phyloP scores from a whole-genome alignment of 1,140 invertebrate genomes.

The Anastrepha ludens region DNA sequence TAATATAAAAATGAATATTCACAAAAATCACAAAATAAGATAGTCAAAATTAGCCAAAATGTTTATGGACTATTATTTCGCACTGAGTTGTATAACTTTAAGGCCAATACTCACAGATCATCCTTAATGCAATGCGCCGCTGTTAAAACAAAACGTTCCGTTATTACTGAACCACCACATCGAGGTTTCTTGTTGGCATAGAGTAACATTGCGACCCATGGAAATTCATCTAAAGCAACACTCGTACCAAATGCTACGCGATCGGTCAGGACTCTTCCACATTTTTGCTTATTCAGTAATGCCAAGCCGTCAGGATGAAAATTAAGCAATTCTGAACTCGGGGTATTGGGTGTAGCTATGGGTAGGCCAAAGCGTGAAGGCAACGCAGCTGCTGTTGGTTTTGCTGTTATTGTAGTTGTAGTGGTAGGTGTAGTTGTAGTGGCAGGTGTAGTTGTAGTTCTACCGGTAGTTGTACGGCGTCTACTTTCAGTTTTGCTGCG shows the following conservation, averaged over 20 bases:
- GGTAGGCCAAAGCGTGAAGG: background rate
- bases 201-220: conserved; percentile 9
- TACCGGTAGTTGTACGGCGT: background rate
- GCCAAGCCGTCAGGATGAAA: background rate
- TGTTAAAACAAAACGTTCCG: background rate
- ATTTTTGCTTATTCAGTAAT: background rate
- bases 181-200: background rate
- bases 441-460: background rate
- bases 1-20: too few species aligned
- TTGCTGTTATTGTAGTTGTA: background rate
- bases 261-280: background rate
- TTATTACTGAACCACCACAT: background rate
- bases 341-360: background rate
- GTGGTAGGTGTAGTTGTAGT: background rate
- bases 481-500: background rate
- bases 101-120: background rate
- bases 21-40: too few species aligned
- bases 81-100: too few species aligned
- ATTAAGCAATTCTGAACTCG: background rate
- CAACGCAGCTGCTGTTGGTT: background rate
- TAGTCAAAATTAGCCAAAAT: too few species aligned
- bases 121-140: background rate
- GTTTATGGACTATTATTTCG: too few species aligned
- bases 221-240: background rate
- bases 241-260: background rate